Evolutionary conservation across 1,140 invertebrate species (phyloP), one percentile per base, ranked within the genome.

Genomic region (Diachasma alloeum): DNA sequence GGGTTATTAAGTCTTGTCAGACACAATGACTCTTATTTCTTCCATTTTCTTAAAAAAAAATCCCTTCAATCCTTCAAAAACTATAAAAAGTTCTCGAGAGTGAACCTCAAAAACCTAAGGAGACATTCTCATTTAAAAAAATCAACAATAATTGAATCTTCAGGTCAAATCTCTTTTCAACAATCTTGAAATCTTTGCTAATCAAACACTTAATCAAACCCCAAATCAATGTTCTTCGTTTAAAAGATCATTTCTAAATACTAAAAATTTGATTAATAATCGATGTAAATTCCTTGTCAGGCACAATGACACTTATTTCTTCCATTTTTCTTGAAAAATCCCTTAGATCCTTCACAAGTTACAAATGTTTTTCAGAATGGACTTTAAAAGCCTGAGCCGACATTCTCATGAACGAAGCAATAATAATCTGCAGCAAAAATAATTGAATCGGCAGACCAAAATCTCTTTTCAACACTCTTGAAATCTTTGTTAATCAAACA

Each of bases 301-400:
- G 91, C 44, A 94, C 84, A 82, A 92, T 89, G 79, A 94, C 90
- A 78, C 94, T 93, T 83, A 94, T 93, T 85, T 93, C 92, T 89
- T 94, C 93, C 93, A 94, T 94, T 68, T 68, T 37, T 10, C 36
- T 19, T 39, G n/a, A 68, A 0, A 37, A 39, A 68, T 39, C 24
- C 22, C 24, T 17, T 31, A 63, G 11, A 11, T 3, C 4, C 22
- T 24, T 31, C 19, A 13, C 2, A 26, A 26, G 22, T 9, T 63
- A 13, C 24, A 15, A 31, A 63, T 6, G 24, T 4, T 26, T 13
- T 13, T 26, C 4, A 59, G 53, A 59, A 59, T 63, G 59, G 26
- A 4, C 22, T 22, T 63, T 22, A 63, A 8, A 63, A 63, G 26
- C 13, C 10, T 42, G 39, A 11, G 22, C 5, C 1, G 24, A 63